Evolutionary conservation across 2,888 invertebrate species (phyloP), one percentile per base, ranked within the genome.

Genomic region (Synanthedon andrenaeformis): DNA sequence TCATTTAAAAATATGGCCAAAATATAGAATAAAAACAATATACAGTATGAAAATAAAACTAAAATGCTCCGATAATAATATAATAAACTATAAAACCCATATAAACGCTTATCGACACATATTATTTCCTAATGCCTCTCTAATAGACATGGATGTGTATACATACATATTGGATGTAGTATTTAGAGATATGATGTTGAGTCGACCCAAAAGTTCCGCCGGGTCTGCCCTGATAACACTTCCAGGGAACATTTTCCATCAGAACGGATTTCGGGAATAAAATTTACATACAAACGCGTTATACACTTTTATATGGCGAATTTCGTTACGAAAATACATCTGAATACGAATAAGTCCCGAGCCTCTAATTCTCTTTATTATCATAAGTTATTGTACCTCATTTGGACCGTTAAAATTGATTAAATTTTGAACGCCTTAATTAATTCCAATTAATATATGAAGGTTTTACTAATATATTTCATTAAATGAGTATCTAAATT

Each of bases 241-340:
- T 70, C 58, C 63, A 67, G 70, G 69, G 77, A 70, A 75, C 77
- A 71, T 72, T 80, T 79, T 82, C 80, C 81, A 78, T 82, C 79
- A 76, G 72, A 63, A 60, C 67, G 78, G 81, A 81, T 82, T 84
- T 78, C 57, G 73, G 71, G 74, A 74, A 79, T 82, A 74, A 79
- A 78, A 84, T 85, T 85, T 78, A 70, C 85, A 85, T 85, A 80
- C 73, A 82, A 82, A 82, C 79, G 76, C 77, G 75, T 76, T 79
- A 75, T 76, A 68, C 74, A 69, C 69, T 71, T 73, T 76, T 76
- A 79, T 79, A 72, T 67, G 67, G 65, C 59, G 68, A 69, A 72
- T 73, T 74, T 74, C 71, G 67, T 69, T 76, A 67, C 62, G 64
- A 65, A 74, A 74, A 72, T 76, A 74, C 63, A 67, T 69, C 53